Evolutionary conservation across 2,113 vertebrate genomes (phyloP), one percentile per base, ranked within the genome.

Genomic region (Cnemophilus loriae): DNA sequence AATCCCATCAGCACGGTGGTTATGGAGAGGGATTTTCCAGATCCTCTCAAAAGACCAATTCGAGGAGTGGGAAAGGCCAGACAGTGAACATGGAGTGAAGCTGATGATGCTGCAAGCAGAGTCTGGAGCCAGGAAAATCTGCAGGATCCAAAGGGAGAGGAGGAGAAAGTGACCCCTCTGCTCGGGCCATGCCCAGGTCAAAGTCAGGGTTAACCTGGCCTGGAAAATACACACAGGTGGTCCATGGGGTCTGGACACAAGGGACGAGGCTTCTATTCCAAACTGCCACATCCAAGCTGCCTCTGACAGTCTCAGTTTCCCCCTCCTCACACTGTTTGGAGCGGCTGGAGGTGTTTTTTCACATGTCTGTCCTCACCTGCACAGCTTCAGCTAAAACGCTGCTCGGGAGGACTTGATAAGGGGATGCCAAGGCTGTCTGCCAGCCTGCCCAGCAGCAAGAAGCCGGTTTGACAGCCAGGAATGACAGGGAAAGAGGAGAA

Each of bases 361-460:
- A 17, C 12, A 0, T 0, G 7, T 47, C 77, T 91, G 80, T 89
- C 86, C 84, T 87, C 90, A 79, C 78, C 87, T 52, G 60, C 55
- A 12, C 19, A 39, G 59, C 79, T 67, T 24, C 83, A 67, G 76
- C 89, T 69, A 4, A 70, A 86, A 47, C 0, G 0, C 33, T 11
- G 15, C 55, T 71, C 28, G 4, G 26, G 32, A 92, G 81, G 74
- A 68, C 0, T 1, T 6, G 87, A 91, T 89, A 91, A 93, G 87
- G 21, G 4, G 49, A 67, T 88, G 94, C 55, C 79, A 60, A 65
- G 69, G 63, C 88, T 53, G 32, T 46, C 33, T 93, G 73, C 85
- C 76, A 84, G 84, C 78, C 88, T 84, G 82, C 60, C 88, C 90
- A 89, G 88, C 64, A 93, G 88, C 90, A n/a, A 71, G 5, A 1